Conservation (phyloP, 2,797 vertebrate genomes). For the Hippocampus kuda region DNA sequence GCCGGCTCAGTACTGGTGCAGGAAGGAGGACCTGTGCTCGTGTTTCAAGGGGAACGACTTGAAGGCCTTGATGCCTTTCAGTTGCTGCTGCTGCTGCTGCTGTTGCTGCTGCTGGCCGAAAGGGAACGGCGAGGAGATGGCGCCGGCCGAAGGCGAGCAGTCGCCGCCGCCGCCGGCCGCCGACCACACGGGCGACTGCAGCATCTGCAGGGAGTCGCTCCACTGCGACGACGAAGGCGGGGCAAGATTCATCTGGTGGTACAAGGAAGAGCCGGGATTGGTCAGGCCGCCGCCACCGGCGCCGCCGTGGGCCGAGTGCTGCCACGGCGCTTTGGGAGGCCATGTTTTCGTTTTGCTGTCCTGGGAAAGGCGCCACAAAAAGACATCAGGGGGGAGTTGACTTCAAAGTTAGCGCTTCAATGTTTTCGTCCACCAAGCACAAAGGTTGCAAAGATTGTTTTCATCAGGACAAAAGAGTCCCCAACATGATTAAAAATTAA, state of each 20-base stretch:
- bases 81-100: constrained; percentile 67
- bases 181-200: constrained; percentile 92
- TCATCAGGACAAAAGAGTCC: too few species aligned
- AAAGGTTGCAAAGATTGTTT: too few species aligned
- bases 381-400: background rate
- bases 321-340: constrained; percentile 97
- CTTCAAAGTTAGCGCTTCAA: too few species aligned
- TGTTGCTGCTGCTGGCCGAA: constrained; percentile 78
- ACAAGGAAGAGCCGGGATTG: constrained; percentile 81
- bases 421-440: too few species aligned
- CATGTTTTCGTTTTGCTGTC: constrained; percentile 99
- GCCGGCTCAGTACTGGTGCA: constrained; percentile 85
- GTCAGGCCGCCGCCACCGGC: constrained; percentile 74
- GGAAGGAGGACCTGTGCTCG: constrained; percentile 89
- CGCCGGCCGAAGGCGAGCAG: constrained; percentile 68
- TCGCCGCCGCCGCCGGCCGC: constrained; percentile 65
- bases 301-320: constrained; percentile 8
- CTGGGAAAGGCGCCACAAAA: constrained; percentile 45
- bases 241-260: constrained; percentile 83
- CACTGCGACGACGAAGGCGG: constrained; percentile 82
- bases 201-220: constrained; percentile 91
- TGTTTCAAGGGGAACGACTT: constrained; percentile 94
- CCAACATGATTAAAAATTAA: too few species aligned
- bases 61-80: constrained; percentile 88
- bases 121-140: constrained; percentile 74